phyloP scores from a whole-genome alignment of 2,113 vertebrate genomes.

The Malurus cyaneus region DNA sequence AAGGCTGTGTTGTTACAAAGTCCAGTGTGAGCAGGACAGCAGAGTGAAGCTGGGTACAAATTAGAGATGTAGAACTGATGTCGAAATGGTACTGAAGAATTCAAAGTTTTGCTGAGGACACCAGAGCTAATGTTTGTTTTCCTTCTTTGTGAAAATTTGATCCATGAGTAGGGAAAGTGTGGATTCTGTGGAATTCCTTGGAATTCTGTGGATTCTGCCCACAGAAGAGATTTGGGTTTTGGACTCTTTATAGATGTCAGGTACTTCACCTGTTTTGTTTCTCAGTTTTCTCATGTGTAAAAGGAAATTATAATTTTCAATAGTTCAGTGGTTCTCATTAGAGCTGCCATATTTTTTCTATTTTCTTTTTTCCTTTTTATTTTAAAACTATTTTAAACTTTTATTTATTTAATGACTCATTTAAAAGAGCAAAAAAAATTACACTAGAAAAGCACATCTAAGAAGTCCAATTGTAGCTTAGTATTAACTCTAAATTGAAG shows the following conservation, averaged over 20 bases:
- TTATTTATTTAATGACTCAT: neutral
- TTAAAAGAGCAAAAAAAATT: neutral
- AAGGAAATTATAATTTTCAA: neutral
- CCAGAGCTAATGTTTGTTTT: fast-evolving
- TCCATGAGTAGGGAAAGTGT: neutral
- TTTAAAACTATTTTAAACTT: neutral
- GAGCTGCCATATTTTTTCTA: fast-evolving
- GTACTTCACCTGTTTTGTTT: neutral
- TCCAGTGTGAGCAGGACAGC: fast-evolving
- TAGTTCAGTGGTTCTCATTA: neutral
- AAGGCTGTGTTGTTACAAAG: fast-evolving
- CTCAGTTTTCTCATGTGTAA: neutral
- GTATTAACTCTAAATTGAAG: neutral
- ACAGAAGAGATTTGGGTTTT: neutral
- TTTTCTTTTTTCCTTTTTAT: neutral
- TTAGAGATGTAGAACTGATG: neutral
- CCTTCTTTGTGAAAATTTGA: neutral
- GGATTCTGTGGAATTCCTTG: no score
- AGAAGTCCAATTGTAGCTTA: neutral
- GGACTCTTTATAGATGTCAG: neutral
- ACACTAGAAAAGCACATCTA: neutral
- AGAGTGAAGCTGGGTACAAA: neutral
- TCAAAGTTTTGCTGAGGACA: neutral
- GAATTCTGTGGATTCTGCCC: neutral
- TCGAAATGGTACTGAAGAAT: neutral